Evolutionary conservation across 2,888 invertebrate species (phyloP).

Genomic region (Nomada goodeniana): DNA sequence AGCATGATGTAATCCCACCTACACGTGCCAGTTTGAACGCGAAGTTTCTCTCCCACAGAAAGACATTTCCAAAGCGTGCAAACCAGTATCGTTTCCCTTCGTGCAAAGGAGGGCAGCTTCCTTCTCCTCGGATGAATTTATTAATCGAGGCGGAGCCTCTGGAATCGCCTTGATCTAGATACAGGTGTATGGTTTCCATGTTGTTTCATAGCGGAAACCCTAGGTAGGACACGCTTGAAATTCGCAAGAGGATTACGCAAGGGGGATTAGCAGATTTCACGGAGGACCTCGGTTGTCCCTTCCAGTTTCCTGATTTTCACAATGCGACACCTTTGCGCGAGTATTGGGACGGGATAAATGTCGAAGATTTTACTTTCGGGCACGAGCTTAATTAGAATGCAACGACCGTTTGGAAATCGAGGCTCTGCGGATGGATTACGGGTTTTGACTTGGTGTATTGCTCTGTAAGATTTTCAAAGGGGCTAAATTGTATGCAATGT

Average conservation of each 20-base stretch:
- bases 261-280: constrained; percentile 24
- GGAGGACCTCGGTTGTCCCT: constrained; percentile 28
- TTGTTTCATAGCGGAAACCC: constrained; percentile 3
- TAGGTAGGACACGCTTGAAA: constrained; percentile 11
- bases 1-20: constrained; percentile 50
- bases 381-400: constrained; percentile 4
- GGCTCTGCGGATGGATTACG: too few relatives aligned
- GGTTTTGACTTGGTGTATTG: too few relatives aligned
- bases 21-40: constrained; percentile 25
- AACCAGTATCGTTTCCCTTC: constrained; percentile 16
- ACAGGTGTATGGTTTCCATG: constrained; percentile 18
- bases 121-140: constrained; percentile 12
- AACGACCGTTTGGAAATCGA: too few relatives aligned
- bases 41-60: constrained; percentile 28
- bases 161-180: not conserved
- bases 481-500: too few relatives aligned
- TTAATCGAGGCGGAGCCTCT: constrained; percentile 16
- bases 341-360: not conserved
- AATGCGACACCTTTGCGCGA: constrained; percentile 12
- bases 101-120: not conserved
- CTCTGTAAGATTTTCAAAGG: too few relatives aligned
- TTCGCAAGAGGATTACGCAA: constrained; percentile 23
- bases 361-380: constrained; percentile 27
- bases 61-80: constrained; percentile 6
- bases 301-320: constrained; percentile 33